Evolutionary conservation across 64 coral and sea anemone species (phyloP).

Genomic region (Dendronephthya gigantea): DNA sequence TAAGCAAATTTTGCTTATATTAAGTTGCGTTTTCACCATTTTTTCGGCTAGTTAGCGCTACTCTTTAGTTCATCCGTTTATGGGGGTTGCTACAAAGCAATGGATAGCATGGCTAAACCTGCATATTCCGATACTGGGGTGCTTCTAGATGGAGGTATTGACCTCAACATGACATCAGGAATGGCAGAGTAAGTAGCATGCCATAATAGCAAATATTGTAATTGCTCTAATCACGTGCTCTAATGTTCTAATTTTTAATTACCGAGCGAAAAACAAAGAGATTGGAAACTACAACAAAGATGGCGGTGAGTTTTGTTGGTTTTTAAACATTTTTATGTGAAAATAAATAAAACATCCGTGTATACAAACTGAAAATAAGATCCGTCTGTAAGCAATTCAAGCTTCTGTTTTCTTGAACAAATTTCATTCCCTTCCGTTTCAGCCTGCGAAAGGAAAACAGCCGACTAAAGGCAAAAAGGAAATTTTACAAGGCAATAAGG

Average conservation of each 20-base stretch:
- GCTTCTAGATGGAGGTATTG: conserved; percentile 89
- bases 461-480: conserved; percentile 8
- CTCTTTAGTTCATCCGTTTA: conserved; percentile 59
- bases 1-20: too few relatives aligned
- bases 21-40: too few relatives aligned
- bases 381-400: not conserved
- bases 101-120: conserved; percentile 70
- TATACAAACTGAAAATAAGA: not conserved
- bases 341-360: not conserved
- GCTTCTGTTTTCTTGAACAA: not conserved
- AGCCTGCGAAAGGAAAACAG: conserved; percentile 5
- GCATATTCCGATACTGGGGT: conserved; percentile 72
- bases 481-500: conserved; percentile 5
- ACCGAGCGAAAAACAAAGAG: not conserved
- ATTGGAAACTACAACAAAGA: not conserved
- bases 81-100: conserved; percentile 62
- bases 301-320: not conserved
- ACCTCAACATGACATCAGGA: conserved; percentile 71
- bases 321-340: not conserved
- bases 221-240: too few relatives aligned
- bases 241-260: not conserved
- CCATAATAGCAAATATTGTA: too few relatives aligned
- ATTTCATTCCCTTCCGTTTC: not conserved
- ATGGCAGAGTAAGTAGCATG: conserved; percentile 95
- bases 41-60: conserved; percentile 37